Base-by-base conservation (phyloP, 2,888 invertebrate species). In the Epiblema foenella region DNA sequence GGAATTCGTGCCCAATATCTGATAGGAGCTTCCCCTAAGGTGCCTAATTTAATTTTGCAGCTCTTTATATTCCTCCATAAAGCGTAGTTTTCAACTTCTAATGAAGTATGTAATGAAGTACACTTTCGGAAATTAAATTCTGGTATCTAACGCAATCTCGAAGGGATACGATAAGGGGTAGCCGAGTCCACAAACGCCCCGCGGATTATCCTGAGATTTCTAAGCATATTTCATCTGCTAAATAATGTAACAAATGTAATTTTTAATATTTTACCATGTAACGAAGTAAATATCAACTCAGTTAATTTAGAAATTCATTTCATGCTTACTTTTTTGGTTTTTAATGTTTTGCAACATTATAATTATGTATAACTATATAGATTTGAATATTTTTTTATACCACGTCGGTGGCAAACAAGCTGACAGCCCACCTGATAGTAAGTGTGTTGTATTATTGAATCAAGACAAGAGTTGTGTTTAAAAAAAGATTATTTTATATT, bases 51-150 rank as follows among this genome's bases (percentile, higher is more conserved):
- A 39, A 67, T 62, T 57, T 57, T 17, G 20, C 24, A 63, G 65
- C 24, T 67, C 46, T 56, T 20, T 64, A 52, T 56, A 60, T 42
- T 54, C 46, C 52, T 42, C 10, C 18, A n/a, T n/a, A 49, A 62
- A 67, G 67, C 71, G 62, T 56, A 70, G 58, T 64, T 15, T 51
- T 42, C 37, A 51, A 46, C 24, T 20, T 33, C 5, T 39, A 8
- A 37, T 2, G 37, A 37, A 52, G 33, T 63, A 33, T 66, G 60
- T 49, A 71, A 71, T 59, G 42, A 56, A 57, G 63, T 51, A 58
- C 56, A 62, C 56, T 67, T 66, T 51, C 71, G 71, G 66, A 71
- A 67, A 71, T 71, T 71, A 71, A 71, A 71, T 71, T 67, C 39
- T 59, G 54, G 39, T 71, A 62, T 67, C 71, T 71, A 56, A 66